phyloP scores from a whole-genome alignment of 2,113 vertebrate genomes.

The Micromys minutus region DNA sequence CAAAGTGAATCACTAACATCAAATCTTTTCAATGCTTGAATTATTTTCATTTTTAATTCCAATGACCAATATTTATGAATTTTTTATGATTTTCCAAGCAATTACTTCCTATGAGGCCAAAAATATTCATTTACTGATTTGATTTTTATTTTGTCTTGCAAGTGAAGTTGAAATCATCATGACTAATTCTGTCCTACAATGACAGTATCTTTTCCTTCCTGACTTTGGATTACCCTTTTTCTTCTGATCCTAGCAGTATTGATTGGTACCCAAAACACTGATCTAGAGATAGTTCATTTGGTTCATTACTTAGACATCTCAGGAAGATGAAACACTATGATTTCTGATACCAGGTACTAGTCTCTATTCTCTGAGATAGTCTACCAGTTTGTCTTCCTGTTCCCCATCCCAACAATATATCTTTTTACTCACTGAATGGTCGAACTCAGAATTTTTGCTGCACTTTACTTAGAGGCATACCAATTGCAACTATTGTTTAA shows the following conservation, averaged over 20 bases:
- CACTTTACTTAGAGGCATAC: neutral
- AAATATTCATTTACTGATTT: constrained; percentile 21
- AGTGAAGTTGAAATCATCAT: constrained; percentile 31
- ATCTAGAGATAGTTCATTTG: constrained; percentile 71
- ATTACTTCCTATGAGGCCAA: neutral
- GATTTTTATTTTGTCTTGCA: neutral
- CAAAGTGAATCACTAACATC: neutral
- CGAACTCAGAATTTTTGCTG: neutral
- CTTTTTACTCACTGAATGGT: neutral
- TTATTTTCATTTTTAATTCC: neutral
- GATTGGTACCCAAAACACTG: constrained; percentile 35
- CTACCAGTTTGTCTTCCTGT: neutral
- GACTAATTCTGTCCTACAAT: neutral
- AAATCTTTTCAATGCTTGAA: neutral
- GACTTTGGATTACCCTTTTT: neutral
- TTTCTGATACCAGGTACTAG: neutral
- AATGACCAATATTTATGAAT: constrained; percentile 15
- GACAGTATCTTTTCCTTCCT: constrained; percentile 3
- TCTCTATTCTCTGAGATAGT: neutral
- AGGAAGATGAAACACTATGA: neutral
- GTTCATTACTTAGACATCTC: constrained; percentile 35
- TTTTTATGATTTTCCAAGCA: constrained; percentile 6
- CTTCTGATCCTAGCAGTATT: constrained; percentile 38
- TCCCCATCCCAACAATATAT: neutral
- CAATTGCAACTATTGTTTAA: neutral